phyloP scores from a whole-genome alignment of 2,113 vertebrate genomes.

The Silurus meridionalis region DNA sequence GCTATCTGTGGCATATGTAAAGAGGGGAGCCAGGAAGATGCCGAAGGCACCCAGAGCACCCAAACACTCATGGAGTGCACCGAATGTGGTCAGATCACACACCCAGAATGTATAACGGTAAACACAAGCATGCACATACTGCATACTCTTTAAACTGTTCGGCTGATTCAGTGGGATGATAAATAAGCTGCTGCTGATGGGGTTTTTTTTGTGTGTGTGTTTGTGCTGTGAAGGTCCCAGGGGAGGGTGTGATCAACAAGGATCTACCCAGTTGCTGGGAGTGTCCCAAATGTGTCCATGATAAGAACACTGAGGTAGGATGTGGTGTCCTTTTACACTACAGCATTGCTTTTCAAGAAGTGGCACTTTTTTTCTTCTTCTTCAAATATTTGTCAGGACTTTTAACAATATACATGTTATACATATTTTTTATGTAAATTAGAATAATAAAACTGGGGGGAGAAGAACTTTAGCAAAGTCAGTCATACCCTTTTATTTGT shows the following conservation, averaged over 20 bases:
- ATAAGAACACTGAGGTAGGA: conserved; percentile 76
- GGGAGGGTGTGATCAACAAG: conserved; percentile 88
- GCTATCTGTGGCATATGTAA: conserved; percentile 91
- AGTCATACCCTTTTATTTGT: too few relatives aligned
- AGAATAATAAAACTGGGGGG: too few relatives aligned
- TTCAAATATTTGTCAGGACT: too few relatives aligned
- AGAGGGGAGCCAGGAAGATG: conserved; percentile 81
- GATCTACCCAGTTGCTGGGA: conserved; percentile 98
- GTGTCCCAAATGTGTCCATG: conserved; percentile 92
- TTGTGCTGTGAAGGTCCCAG: conserved; percentile 78
- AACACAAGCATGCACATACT: not conserved
- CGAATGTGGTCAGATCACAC: conserved; percentile 90
- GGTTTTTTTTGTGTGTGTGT: not conserved
- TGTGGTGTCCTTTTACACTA: not conserved
- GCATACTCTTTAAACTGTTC: not conserved
- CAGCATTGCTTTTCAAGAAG: not conserved
- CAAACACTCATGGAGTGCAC: conserved; percentile 96
- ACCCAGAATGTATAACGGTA: conserved; percentile 92
- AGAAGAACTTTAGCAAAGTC: too few relatives aligned
- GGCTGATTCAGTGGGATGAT: conserved; percentile 8
- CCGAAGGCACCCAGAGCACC: conserved; percentile 81
- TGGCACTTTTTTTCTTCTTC: not conserved
- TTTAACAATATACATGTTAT: too few relatives aligned
- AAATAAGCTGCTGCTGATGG: not conserved
- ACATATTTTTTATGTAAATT: too few relatives aligned